phyloP scores from a whole-genome alignment of 2,888 invertebrate genomes.

The Colletes collaris region DNA sequence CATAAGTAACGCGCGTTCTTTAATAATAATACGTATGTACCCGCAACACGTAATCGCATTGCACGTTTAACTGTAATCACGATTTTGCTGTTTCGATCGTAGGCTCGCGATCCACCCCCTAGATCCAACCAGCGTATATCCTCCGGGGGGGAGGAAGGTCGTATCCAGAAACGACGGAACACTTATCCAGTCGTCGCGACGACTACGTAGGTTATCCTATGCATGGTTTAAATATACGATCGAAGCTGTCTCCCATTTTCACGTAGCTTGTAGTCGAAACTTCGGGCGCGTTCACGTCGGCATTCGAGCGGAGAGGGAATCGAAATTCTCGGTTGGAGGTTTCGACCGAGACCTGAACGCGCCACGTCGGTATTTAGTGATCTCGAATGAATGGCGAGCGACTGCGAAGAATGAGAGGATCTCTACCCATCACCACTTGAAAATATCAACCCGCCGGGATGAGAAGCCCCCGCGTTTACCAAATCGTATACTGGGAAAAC shows the following conservation, averaged over 20 bases:
- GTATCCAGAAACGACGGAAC: conserved; percentile 19
- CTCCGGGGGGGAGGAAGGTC: neutral
- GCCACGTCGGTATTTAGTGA: conserved; percentile 51
- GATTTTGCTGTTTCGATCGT: conserved; percentile 47
- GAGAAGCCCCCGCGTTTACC: conserved; percentile 26
- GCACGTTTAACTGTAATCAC: conserved; percentile 26
- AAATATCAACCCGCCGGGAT: neutral
- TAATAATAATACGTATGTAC: conserved; percentile 22
- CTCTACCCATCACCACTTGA: conserved; percentile 65
- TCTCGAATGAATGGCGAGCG: conserved; percentile 66
- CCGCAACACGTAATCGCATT: conserved; percentile 25
- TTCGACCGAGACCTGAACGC: conserved; percentile 34
- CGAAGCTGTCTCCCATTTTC: conserved; percentile 61
- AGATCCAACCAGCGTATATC: conserved; percentile 1
- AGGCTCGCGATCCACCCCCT: conserved; percentile 14
- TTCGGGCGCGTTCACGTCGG: conserved; percentile 43
- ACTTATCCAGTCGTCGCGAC: conserved; percentile 11
- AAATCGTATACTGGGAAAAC: conserved; percentile 39
- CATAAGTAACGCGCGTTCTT: conserved; percentile 13
- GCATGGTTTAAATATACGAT: conserved; percentile 41
- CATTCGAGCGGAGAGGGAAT: neutral
- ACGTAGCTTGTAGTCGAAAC: conserved; percentile 60
- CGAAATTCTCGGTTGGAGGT: too few species aligned
- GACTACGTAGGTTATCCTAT: conserved; percentile 39
- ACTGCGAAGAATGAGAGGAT: conserved; percentile 69